phyloP scores from a whole-genome alignment of 2,888 invertebrate genomes.

The Drosophila leonis region DNA sequence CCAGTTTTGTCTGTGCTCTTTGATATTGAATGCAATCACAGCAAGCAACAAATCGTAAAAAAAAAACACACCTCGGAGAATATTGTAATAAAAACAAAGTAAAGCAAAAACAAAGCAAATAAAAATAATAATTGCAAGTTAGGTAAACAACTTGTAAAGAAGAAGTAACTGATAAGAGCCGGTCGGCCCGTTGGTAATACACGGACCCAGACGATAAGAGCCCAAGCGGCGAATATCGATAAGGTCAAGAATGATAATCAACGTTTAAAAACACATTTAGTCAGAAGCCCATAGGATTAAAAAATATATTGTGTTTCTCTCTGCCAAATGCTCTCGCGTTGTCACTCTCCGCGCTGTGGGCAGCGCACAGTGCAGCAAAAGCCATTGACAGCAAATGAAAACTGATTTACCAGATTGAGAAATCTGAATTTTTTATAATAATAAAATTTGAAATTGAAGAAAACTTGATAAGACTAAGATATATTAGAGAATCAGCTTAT shows the following conservation, averaged over 20 bases:
- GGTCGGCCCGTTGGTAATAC: conserved; percentile 6
- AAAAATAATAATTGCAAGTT: conserved; percentile 40
- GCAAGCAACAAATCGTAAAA: conserved; percentile 18
- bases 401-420: neutral
- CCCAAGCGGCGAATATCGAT: conserved; percentile 50
- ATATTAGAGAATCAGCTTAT: neutral
- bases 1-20: conserved; percentile 32
- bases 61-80: conserved; percentile 11
- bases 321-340: neutral
- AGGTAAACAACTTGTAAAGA: conserved; percentile 47
- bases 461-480: neutral
- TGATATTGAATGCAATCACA: conserved; percentile 36
- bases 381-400: neutral
- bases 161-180: conserved; percentile 45
- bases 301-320: conserved; percentile 4
- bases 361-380: conserved; percentile 13
- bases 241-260: conserved; percentile 52
- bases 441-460: neutral
- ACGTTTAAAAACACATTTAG: conserved; percentile 52
- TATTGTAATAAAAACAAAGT: conserved; percentile 25
- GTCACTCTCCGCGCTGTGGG: conserved; percentile 2
- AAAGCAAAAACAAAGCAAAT: neutral
- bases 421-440: too few relatives aligned
- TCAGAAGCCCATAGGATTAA: conserved; percentile 24
- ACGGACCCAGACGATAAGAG: conserved; percentile 38